Base-by-base conservation (phyloP, 2,888 invertebrate species). In the Luperina nickerlii region DNA sequence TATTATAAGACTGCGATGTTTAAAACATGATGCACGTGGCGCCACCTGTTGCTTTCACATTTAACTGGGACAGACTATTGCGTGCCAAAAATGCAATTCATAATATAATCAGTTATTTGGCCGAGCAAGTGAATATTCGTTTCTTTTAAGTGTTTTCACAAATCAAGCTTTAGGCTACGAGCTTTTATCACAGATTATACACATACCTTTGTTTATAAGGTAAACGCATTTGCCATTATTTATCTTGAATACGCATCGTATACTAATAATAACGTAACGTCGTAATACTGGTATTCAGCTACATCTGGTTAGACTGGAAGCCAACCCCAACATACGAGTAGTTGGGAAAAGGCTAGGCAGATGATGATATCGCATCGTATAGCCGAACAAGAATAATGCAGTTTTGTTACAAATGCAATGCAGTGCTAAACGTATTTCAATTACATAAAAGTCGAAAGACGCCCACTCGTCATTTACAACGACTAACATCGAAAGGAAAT, bases 31-130 rank as follows among this genome's bases (percentile, higher is more conserved):
- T 18, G 18, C 87, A 87, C 68, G 84, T 85, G 80, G 87, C 66
- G 81, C 78, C 87, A 81, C 85, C 85, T 86, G 85, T 77, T 78
- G 82, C 63, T 65, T 81, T 84, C 65, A 65, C 18, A 45, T 76
- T 45, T 20, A 74, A 74, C 68, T 74, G 48, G 7, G 32, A 38
- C 60, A 45, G 38, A 32, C 8, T 42, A 32, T 0, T 51, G 48
- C 42, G 63, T 78, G 83, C 78, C 83, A 82, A 72, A 76, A 82
- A 51, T 76, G 70, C 74, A 67, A 57, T 83, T 70, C 15, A 54
- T 54, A 60, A 54, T 51, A 54, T 54, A 60, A 54, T 42, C 15
- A 45, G n/a, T 32, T 60, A 77, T 60, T 77, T 78, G 51, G 38
- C 20, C 8, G n/a, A 32, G 20, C 45, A 48, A n/a, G 15, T 2